These are phyloP conservation scores for Acrocera orbiculus DNA, from an alignment of 2,888 invertebrate species.

Conservation along the genomic window DNA sequence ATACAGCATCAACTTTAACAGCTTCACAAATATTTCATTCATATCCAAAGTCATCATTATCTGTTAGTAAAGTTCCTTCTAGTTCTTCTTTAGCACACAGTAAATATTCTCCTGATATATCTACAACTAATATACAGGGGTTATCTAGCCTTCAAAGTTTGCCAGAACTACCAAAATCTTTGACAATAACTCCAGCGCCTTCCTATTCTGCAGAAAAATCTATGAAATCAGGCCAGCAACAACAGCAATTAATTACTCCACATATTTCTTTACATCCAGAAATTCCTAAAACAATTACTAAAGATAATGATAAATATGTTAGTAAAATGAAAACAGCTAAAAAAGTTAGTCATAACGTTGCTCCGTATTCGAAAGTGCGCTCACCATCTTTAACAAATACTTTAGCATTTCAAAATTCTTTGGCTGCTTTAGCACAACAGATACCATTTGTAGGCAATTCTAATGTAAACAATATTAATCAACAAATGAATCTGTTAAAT, in stretches of 20 bases:
- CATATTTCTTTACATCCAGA: conserved; percentile 3
- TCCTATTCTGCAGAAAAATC: conserved; percentile 11
- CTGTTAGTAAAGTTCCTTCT: conserved; percentile 14
- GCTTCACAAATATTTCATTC: conserved; percentile 4
- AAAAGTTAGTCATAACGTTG: conserved; percentile 3
- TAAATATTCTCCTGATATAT: conserved; percentile 13
- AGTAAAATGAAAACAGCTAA: conserved; percentile 7
- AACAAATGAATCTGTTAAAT: conserved; percentile 14
- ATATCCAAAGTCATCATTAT: conserved; percentile 11
- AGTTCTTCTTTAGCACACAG: conserved; percentile 12
- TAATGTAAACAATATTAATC: conserved; percentile 14
- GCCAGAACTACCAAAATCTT: conserved; percentile 18
- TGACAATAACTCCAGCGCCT: conserved; percentile 18
- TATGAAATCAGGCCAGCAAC: too few species aligned
- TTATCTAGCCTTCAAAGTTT: conserved; percentile 8
- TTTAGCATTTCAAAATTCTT: too few species aligned
- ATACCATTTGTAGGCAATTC: conserved; percentile 11
- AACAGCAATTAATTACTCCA: too few species aligned
- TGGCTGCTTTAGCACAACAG: conserved; percentile 10
- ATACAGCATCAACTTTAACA: conserved; percentile 8
- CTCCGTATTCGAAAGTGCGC: too few species aligned
- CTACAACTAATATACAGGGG: conserved; percentile 4
- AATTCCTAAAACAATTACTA: neutral
- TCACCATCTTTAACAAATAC: conserved; percentile 6
- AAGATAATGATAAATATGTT: conserved; percentile 4